Evolutionary conservation across 2,113 vertebrate species (phyloP).

Genomic region (Hemiscyllium ocellatum): DNA sequence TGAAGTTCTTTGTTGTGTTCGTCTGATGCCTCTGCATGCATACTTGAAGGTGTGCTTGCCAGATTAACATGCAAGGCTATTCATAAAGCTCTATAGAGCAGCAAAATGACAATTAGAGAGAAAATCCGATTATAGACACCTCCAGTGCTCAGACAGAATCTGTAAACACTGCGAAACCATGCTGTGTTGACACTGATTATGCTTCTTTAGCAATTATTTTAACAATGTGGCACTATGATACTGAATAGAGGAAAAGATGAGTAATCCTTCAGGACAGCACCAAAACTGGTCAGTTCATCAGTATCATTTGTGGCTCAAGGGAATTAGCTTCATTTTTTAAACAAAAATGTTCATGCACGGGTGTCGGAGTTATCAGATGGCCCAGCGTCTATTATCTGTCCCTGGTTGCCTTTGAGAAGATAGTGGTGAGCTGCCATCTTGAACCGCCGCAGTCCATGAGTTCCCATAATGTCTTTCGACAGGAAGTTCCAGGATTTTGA

Average conservation of each 20-base stretch:
- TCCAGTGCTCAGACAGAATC: not conserved
- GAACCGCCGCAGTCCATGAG: too few relatives aligned
- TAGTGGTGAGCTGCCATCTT: too few relatives aligned
- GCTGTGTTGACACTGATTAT: not conserved
- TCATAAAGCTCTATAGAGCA: not conserved
- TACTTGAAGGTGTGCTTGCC: not conserved
- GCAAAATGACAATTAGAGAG: not conserved
- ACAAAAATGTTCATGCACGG: too few relatives aligned
- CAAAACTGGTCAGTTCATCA: not conserved
- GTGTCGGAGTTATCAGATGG: too few relatives aligned
- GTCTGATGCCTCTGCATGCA: not conserved
- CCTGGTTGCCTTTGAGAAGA: too few relatives aligned
- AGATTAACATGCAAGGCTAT: not conserved
- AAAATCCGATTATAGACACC: not conserved
- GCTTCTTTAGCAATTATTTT: not conserved
- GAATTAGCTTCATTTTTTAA: too few relatives aligned
- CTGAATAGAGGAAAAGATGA: not conserved
- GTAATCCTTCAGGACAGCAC: not conserved
- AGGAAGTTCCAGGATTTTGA: too few relatives aligned
- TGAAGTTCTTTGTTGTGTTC: not conserved
- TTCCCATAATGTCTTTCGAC: too few relatives aligned
- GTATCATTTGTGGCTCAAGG: too few relatives aligned
- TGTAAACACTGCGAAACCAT: not conserved
- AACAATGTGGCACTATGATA: not conserved
- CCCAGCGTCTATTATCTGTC: too few relatives aligned